phyloP scores from a whole-genome alignment of 2,113 vertebrate genomes.

The Oxygymnocypris stewartii region DNA sequence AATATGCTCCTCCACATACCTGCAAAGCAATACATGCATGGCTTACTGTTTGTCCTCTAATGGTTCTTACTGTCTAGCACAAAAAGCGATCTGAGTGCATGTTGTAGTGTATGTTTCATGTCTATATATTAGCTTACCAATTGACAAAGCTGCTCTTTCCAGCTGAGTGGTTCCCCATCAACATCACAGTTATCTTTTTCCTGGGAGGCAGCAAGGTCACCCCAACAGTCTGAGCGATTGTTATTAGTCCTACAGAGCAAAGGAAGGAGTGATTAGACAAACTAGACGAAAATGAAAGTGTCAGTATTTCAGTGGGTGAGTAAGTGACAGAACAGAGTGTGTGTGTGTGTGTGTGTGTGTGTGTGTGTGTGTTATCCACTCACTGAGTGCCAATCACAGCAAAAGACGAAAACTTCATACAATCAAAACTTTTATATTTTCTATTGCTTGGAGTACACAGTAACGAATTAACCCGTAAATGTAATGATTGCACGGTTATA shows the following conservation, averaged over 20 bases:
- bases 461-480: background rate
- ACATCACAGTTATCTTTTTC: slow-evolving; percentile 83
- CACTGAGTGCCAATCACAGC: background rate
- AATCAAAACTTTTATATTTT: background rate
- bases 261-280: background rate
- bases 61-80: background rate
- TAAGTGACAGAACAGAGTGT: background rate
- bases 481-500: background rate
- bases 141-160: slow-evolving; percentile 87
- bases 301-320: background rate
- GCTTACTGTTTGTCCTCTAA: background rate
- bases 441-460: background rate
- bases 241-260: slow-evolving; percentile 70
- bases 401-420: no score
- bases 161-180: slow-evolving; percentile 85
- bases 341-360: no score
- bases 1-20: slow-evolving; percentile 87
- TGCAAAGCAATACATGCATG: slow-evolving; percentile 47
- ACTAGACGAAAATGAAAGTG: background rate
- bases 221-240: slow-evolving; percentile 75
- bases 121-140: slow-evolving; percentile 71
- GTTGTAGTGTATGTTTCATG: background rate
- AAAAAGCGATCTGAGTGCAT: background rate
- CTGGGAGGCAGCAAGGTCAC: slow-evolving; percentile 77
- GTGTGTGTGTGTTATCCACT: background rate